Evolutionary conservation across 2,797 vertebrate genomes (phyloP), one percentile per base, ranked within the genome.

Genomic region (Neosalanx taihuensis): DNA sequence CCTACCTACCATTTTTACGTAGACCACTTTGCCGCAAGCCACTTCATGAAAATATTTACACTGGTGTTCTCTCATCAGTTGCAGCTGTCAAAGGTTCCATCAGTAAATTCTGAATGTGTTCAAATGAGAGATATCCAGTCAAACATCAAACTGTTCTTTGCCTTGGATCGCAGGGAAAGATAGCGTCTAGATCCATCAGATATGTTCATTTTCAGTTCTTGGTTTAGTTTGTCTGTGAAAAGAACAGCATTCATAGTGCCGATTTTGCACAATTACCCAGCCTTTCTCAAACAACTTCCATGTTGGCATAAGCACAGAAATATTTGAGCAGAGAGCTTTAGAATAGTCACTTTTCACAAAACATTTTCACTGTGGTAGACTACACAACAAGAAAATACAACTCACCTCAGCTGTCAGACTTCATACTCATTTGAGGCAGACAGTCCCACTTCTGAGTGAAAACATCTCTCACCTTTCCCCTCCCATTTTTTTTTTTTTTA

Each of bases 371-470:
- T 46, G 41, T 3, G 13, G 41, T 46, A 12, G 41, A 46, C 41
- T 12, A 46, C 41, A 10, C 6, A 3, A 51, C 4, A 31, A 6
- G n/a, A 67, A 3, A 66, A 67, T 13, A 56, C 15, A n/a, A 56
- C 46, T 17, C 74, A 64, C 80, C 85, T 88, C 81, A 81, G 85
- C 83, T 77, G 6, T 64, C 6, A 4, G n/a, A 37, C 35, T 53
- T 69, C 69, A 64, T 62, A 68, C 64, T 67, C 67, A 15, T 53
- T 18, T 66, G 17, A 18, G 3, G 62, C 66, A 64, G 23, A 12
- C 29, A 23, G 76, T 56, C 65, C 70, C 26, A 13, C 15, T 9
- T 56, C 46, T 69, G 29, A 41, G 20, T 72, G 41, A 67, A 31
- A 46, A 20, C n/a, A 58, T 66, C 64, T 59, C 67, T 46, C 20